These are phyloP conservation scores for Rhinatrema bivittatum DNA, from an alignment of 2,797 vertebrate species.

Conservation along the genomic window DNA sequence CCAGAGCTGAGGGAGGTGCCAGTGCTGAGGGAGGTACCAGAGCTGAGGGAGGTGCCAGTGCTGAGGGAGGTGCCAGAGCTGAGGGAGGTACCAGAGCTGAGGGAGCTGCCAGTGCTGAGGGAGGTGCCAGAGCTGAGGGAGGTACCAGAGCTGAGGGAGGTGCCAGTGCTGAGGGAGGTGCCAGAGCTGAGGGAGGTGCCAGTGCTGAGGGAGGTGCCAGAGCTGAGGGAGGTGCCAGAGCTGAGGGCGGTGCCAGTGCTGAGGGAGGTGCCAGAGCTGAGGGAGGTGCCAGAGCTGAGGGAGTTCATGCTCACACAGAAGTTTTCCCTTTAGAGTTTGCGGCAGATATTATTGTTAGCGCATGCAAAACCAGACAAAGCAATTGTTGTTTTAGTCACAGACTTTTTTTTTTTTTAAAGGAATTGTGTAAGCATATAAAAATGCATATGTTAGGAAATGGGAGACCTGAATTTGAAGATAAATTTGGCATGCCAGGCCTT, in stretches of 20 bases:
- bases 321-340: slow-evolving; percentile 9
- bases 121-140: slow-evolving; percentile 23
- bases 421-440: slow-evolving; percentile 33
- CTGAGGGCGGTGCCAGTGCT: slow-evolving; percentile 14
- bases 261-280: slow-evolving; percentile 20
- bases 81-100: slow-evolving; percentile 20
- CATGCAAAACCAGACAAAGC: slow-evolving; percentile 42
- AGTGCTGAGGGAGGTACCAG: slow-evolving; percentile 20
- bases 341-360: slow-evolving; percentile 37
- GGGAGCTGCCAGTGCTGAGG: slow-evolving; percentile 24
- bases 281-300: slow-evolving; percentile 21
- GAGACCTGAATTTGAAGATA: slow-evolving; percentile 39
- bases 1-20: slow-evolving; percentile 19
- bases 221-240: slow-evolving; percentile 23
- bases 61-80: slow-evolving; percentile 19
- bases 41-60: slow-evolving; percentile 23
- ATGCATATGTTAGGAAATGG: slow-evolving; percentile 12
- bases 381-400: slow-evolving; percentile 17
- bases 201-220: slow-evolving; percentile 20
- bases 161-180: slow-evolving; percentile 22
- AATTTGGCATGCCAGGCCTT: slow-evolving; percentile 19
- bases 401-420: too few relatives aligned
- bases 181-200: slow-evolving; percentile 19
- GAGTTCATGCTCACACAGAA: slow-evolving; percentile 32
- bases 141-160: slow-evolving; percentile 23